Percentiles rank a stretch among this genome's conserved stretches.
Conservation (phyloP, 2,888 invertebrate species). For the Meganola albula region DNA sequence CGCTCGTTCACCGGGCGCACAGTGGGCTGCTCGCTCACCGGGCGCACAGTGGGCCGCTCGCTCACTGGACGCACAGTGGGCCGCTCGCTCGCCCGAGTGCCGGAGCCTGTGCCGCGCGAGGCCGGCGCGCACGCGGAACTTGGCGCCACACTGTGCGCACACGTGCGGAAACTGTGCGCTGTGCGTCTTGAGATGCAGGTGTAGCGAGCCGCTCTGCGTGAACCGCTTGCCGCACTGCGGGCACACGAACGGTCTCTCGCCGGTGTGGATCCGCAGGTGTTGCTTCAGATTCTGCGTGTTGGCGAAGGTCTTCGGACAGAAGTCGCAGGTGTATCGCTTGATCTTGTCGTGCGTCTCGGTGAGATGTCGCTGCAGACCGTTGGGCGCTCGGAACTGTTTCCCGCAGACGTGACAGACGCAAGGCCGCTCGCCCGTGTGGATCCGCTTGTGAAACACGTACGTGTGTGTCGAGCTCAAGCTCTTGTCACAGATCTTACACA, state of each 20-base stretch:
- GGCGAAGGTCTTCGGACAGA: constrained; percentile 76
- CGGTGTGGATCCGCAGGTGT: constrained; percentile 78
- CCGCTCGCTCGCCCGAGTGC: constrained; percentile 80
- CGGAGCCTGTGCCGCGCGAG: constrained; percentile 76
- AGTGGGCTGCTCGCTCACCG: too few species aligned
- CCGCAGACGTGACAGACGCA: constrained; percentile 82
- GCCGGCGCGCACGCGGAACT: constrained; percentile 77
- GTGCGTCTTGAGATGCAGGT: constrained; percentile 80
- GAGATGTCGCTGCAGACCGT: constrained; percentile 79
- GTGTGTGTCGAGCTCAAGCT: constrained; percentile 79
- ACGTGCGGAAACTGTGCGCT: constrained; percentile 72
- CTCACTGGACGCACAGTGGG: too few species aligned
- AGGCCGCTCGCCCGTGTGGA: constrained; percentile 81
- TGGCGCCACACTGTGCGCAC: constrained; percentile 79
- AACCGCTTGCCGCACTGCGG: constrained; percentile 80
- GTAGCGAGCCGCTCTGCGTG: constrained; percentile 81
- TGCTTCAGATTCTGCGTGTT: constrained; percentile 79
- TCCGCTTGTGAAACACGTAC: constrained; percentile 79
- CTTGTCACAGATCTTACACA: constrained; percentile 78
- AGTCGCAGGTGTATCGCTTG: constrained; percentile 76
- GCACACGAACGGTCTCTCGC: constrained; percentile 78
- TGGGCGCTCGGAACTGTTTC: constrained; percentile 81
- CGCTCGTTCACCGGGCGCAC: too few species aligned
- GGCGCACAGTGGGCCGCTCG: neutral
- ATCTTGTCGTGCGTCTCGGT: constrained; percentile 80